Base-by-base conservation (phyloP, 2,797 vertebrate species). In the Melanotaenia nigrans region DNA sequence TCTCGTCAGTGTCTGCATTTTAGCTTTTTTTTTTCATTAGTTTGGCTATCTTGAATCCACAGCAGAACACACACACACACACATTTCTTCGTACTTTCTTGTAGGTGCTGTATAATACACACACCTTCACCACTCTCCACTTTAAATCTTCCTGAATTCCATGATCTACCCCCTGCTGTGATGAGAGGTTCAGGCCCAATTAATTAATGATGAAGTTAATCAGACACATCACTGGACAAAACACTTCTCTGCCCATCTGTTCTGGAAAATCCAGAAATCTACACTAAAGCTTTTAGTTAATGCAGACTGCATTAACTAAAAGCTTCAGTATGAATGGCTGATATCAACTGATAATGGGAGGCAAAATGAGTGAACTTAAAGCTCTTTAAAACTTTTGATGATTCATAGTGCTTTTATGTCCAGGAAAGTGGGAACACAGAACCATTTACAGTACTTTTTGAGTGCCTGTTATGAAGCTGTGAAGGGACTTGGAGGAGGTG, bases 171-270 rank as follows among this genome's bases (percentile, higher is more conserved):
- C 75, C 13, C 35, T 73, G 65, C 57, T 38, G 59, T 58, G 25
- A 72, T 64, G 36, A n/a, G 57, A 18, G 42, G 55, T 53, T n/a
- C 12, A 38, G 49, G 47, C 12, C 28, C 38, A 18, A 61, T 75
- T 30, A 79, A 85, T 79, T 35, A 71, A 72, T 81, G 59, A 84
- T 76, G 73, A 77, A 56, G 65, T 66, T 59, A 73, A 74, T 82
- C 22, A 25, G 35, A 66, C 64, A 67, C 45, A 65, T 45, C 22
- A 63, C 57, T 61, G 49, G 61, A 72, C 68, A 22, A 51, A 65
- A 59, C 45, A 9, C 65, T 60, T 35, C 42, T 49, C 28, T 32
- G 28, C 61, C 25, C 8, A 0, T 24, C 40, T 10, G 58, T n/a
- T 70, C 62, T 42, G 59, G 0, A 14, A 62, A 65, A 20, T 60